A percentile compares a stretch with the other conserved stretches of the same genome.
phyloP scores from a whole-genome alignment of 2,113 vertebrate genomes.

The Pleuronectes platessa region DNA sequence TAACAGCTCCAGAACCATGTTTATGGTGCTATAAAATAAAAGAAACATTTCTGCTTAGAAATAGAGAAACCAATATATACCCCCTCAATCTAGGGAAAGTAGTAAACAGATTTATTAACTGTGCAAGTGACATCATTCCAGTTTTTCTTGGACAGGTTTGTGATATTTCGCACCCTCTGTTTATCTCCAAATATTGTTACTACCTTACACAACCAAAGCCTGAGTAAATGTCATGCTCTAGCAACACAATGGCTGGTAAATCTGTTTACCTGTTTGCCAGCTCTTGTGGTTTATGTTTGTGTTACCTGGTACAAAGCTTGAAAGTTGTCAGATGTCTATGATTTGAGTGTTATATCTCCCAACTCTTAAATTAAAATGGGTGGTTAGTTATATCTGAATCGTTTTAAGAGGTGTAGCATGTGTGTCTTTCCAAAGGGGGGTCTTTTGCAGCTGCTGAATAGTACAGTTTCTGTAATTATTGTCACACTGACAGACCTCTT shows the following conservation, averaged over 20 bases:
- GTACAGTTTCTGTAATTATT: slow-evolving; percentile 74
- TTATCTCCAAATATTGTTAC: slow-evolving; percentile 43
- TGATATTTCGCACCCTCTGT: slow-evolving; percentile 3
- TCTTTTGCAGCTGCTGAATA: slow-evolving; percentile 65
- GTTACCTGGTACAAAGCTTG: slow-evolving; percentile 12
- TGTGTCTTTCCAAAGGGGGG: slow-evolving; percentile 19
- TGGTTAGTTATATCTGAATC: not conserved
- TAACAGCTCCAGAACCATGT: no score
- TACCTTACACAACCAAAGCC: slow-evolving; percentile 35
- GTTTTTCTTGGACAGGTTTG: slow-evolving; percentile 7
- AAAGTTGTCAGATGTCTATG: slow-evolving; percentile 2
- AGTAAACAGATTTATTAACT: not conserved
- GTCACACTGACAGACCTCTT: slow-evolving; percentile 69
- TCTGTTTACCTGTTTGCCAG: slow-evolving; percentile 30
- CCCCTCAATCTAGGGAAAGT: not conserved
- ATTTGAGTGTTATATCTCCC: slow-evolving; percentile 1
- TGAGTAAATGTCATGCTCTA: slow-evolving; percentile 50
- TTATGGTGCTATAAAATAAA: no score
- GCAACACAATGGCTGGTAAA: slow-evolving; percentile 34
- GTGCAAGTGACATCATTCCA: slow-evolving; percentile 2
- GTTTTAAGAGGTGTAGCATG: slow-evolving; percentile 2
- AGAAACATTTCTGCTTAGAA: not conserved
- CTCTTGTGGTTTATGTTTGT: slow-evolving; percentile 26
- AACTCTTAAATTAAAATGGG: slow-evolving; percentile 16
- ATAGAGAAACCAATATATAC: not conserved